These are phyloP conservation scores for Percopsis omiscomaycus DNA, from an alignment of 2,797 vertebrate genomes.

Conservation along the genomic window DNA sequence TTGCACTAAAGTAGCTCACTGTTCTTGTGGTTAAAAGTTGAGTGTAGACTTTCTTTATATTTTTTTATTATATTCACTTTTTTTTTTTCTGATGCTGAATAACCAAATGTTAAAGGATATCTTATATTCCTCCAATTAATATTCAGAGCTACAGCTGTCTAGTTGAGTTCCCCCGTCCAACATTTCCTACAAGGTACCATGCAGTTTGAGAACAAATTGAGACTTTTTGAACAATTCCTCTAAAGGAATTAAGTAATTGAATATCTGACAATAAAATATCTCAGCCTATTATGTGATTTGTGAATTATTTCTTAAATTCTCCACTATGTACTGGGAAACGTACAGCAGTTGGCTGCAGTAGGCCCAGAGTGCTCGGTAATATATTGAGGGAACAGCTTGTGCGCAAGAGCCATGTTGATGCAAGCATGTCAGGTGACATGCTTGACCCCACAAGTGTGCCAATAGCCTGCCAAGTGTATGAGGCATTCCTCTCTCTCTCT, in stretches of 20 bases:
- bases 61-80: slow-evolving; percentile 35
- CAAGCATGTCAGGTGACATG: slow-evolving; percentile 20
- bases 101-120: slow-evolving; percentile 13
- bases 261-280: slow-evolving; percentile 73
- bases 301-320: not conserved
- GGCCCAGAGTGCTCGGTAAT: too few relatives aligned
- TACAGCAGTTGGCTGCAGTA: too few relatives aligned
- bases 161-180: too few relatives aligned
- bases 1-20: slow-evolving; percentile 20
- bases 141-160: too few relatives aligned
- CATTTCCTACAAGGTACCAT: slow-evolving; percentile 16
- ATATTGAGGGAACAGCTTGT: not conserved
- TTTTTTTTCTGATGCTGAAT: too few relatives aligned
- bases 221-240: slow-evolving; percentile 43
- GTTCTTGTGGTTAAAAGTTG: slow-evolving; percentile 19
- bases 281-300: slow-evolving; percentile 12
- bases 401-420: slow-evolving; percentile 2
- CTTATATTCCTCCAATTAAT: too few relatives aligned
- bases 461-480: slow-evolving; percentile 40
- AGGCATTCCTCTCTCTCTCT: slow-evolving; percentile 50
- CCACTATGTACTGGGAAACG: too few relatives aligned
- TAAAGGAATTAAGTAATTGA: slow-evolving; percentile 59
- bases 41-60: slow-evolving; percentile 35
- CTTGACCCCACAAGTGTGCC: slow-evolving; percentile 1
- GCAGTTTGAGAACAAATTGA: slow-evolving; percentile 37